phyloP scores from a whole-genome alignment of 2,113 vertebrate genomes.

The Petrocephalus zakoni region DNA sequence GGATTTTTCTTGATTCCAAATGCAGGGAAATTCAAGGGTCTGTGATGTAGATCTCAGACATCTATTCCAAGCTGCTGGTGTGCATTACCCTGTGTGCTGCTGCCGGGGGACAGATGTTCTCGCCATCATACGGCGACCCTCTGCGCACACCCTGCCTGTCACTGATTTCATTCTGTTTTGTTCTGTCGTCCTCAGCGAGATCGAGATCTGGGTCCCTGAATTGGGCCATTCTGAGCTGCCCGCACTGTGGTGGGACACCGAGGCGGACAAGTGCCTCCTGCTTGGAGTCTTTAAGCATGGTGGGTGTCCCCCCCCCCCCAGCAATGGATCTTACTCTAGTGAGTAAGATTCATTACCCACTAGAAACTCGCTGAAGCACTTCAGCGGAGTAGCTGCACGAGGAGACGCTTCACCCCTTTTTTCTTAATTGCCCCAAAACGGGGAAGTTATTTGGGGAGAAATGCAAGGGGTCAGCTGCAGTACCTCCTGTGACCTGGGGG shows the following conservation, averaged over 20 bases:
- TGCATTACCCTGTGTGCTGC: background rate
- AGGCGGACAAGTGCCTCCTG: constrained; percentile 89
- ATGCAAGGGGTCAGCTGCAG: background rate
- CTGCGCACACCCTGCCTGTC: background rate
- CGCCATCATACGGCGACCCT: background rate
- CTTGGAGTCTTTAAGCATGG: constrained; percentile 95
- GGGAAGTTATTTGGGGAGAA: background rate
- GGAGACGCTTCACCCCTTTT: background rate
- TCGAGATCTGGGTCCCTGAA: constrained; percentile 94
- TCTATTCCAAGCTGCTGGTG: background rate
- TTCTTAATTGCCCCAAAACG: background rate
- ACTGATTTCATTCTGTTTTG: background rate
- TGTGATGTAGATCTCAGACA: background rate
- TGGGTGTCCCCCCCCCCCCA: constrained; percentile 49
- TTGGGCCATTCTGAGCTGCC: constrained; percentile 91
- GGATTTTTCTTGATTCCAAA: background rate
- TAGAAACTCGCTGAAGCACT: background rate
- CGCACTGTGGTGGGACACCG: constrained; percentile 87
- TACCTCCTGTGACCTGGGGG: background rate
- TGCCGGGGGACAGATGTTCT: background rate
- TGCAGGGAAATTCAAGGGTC: background rate
- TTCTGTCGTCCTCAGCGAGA: constrained; percentile 64
- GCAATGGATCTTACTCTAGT: no score
- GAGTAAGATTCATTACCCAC: background rate
- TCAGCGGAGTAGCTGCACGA: no score